Evolutionary conservation across 30 jellyfish, hydroid and myxozoan species (phyloP), one percentile per base, ranked within the genome.

Genomic region (Hydractinia echinata): DNA sequence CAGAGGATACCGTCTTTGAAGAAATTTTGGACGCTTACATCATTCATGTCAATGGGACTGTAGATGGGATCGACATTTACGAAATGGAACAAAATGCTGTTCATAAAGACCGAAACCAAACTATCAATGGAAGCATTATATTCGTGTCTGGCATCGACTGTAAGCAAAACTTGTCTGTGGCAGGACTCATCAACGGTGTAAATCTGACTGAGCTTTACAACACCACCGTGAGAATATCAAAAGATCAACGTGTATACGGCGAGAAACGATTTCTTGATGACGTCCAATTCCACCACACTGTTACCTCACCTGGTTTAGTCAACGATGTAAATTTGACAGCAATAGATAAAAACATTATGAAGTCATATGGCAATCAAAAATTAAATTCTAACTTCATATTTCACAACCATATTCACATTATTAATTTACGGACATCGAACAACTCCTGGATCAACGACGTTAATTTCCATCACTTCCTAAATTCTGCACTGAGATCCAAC

Each of bases 21-120:
- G 88, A 88, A 5, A 54, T 16, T 13, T 72, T 82, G 53, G 39
- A 66, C 39, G 21, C 98, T 50, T 82, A 72, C 53, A 21, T 79
- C 19, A 78, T 84, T 72, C 70, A 54, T 67, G 90, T 83, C 7
- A 21, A 82, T 51, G 68, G 72, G 39, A 85, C 95, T 61, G 95
- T 92, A 15, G 83, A 92, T 61, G 96, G 88, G 7, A 81, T 92
- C 6, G 95, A 86, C 66, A 53, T 92, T 9, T 92, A 95, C 30
- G 95, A 92, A 49, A 81, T 92, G 82, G 86, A 61, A 52, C 55
- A 58, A 21, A 54, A 79, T 66, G 94, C 89, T 61, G 87, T 92
- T 51, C 79, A 62, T 84, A 83, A 51, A 52, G 89, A 82, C 13
- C 66, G 71, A 55, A 83, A 79, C 53, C 84, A 84, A 58, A 86